These are phyloP conservation scores for Drosophila baimaii DNA, from an alignment of 1,140 invertebrate species.

Conservation along the genomic window DNA sequence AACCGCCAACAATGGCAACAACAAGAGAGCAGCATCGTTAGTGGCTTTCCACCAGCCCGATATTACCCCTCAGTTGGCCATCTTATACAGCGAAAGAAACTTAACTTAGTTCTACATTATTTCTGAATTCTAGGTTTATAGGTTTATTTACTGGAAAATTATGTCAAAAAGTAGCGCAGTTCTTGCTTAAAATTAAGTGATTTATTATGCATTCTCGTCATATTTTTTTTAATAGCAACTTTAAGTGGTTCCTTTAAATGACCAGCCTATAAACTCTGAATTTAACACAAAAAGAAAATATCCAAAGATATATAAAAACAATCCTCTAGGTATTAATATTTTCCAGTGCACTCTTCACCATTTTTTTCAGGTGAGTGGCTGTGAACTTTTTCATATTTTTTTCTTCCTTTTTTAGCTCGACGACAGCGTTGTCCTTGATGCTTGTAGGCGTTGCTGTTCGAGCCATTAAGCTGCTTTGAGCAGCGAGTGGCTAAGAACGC, in stretches of 20 bases:
- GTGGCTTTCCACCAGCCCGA: conserved; percentile 56
- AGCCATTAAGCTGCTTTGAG: conserved; percentile 65
- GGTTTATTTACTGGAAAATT: too few species aligned
- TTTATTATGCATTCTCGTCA: too few species aligned
- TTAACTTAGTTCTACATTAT: background rate
- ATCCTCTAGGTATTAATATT: background rate
- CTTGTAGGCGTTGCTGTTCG: conserved; percentile 49
- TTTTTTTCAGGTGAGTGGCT: conserved; percentile 11
- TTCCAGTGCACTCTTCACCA: conserved; percentile 23
- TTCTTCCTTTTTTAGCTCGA: conserved; percentile 14
- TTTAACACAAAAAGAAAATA: too few species aligned
- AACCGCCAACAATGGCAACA: conserved; percentile 59
- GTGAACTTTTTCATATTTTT: conserved; percentile 16
- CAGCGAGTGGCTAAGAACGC: conserved; percentile 45
- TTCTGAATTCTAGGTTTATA: background rate
- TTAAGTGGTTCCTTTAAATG: too few species aligned
- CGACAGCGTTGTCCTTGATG: conserved; percentile 38
- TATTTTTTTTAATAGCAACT: too few species aligned
- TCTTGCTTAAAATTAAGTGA: too few species aligned
- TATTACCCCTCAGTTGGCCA: conserved; percentile 6
- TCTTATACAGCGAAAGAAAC: background rate
- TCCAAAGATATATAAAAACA: too few species aligned
- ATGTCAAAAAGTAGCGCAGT: too few species aligned
- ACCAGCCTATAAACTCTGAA: too few species aligned
- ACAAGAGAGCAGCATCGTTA: conserved; percentile 65